Conservation (phyloP, 1,140 invertebrate species). For the Drosophila guanche region DNA sequence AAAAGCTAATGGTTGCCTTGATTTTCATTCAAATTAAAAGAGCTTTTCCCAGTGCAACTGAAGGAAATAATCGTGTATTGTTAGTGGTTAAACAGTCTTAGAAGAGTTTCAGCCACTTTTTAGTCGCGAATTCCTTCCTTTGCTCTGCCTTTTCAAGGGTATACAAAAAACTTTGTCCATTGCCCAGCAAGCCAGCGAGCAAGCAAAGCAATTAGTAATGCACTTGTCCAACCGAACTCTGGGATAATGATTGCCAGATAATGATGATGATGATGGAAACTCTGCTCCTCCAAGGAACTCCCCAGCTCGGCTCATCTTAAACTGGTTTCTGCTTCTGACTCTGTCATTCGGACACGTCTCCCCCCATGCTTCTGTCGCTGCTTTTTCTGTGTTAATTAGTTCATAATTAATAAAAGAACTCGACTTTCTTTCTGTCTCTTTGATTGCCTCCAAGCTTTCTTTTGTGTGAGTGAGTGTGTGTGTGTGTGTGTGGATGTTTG, state of each 20-base stretch:
- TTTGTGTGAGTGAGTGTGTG: conserved; percentile 14
- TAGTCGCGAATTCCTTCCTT: too few relatives aligned
- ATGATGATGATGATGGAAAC: conserved; percentile 31
- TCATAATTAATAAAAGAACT: conserved; percentile 65
- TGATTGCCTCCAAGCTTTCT: conserved; percentile 42
- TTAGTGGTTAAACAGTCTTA: too few relatives aligned
- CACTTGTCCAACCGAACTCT: conserved; percentile 46
- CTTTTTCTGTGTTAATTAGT: conserved; percentile 62
- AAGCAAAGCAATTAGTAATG: conserved; percentile 64
- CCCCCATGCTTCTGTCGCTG: conserved; percentile 12
- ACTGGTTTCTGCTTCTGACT: conserved; percentile 17
- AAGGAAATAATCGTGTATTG: too few relatives aligned
- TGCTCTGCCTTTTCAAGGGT: too few relatives aligned
- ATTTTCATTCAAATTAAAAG: too few relatives aligned
- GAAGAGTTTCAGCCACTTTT: too few relatives aligned
- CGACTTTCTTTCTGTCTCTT: conserved; percentile 18
- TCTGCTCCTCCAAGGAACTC: conserved; percentile 4
- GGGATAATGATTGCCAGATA: conserved; percentile 18
- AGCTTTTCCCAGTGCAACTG: too few relatives aligned
- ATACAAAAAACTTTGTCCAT: too few relatives aligned
- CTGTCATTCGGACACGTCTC: conserved; percentile 55
- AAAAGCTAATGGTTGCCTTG: too few relatives aligned
- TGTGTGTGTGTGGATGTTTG: conserved; percentile 12
- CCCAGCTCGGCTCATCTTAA: conserved; percentile 26
- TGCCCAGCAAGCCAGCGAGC: too few relatives aligned